Evolutionary conservation across 2,797 vertebrate genomes (phyloP).

Genomic region (Ibycter americanus): DNA sequence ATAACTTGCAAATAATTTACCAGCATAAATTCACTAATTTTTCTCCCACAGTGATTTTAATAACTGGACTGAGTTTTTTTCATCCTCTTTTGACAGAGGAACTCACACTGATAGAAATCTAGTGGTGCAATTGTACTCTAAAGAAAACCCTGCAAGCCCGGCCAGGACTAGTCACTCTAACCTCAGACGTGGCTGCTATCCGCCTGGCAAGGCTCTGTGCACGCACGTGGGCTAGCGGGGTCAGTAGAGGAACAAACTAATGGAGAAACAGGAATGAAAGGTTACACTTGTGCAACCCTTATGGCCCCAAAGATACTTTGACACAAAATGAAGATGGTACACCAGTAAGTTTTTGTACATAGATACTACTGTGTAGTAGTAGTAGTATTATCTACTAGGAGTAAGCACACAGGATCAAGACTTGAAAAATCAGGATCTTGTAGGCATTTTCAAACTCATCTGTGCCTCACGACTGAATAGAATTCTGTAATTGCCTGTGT

Average conservation of each 20-base stretch:
- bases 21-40: not conserved
- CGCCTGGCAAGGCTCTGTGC: fast-evolving
- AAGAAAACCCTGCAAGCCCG: conserved; percentile 16
- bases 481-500: not conserved
- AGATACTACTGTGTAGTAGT: not conserved
- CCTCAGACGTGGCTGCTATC: conserved; percentile 19
- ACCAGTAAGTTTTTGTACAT: not conserved
- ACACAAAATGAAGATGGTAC: not conserved
- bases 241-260: not conserved
- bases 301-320: not conserved
- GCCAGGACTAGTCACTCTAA: conserved; percentile 46
- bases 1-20: not conserved
- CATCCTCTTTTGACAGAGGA: not conserved
- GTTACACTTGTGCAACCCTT: not conserved
- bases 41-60: not conserved
- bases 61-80: not conserved
- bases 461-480: not conserved
- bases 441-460: not conserved
- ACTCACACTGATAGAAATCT: conserved; percentile 18
- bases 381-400: not conserved
- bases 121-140: not conserved
- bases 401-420: not conserved
- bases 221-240: not conserved
- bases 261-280: not conserved
- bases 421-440: not conserved